These are phyloP conservation scores for Daktulosphaira vitifoliae DNA, from an alignment of 1,140 invertebrate genomes.

Conservation along the genomic window DNA sequence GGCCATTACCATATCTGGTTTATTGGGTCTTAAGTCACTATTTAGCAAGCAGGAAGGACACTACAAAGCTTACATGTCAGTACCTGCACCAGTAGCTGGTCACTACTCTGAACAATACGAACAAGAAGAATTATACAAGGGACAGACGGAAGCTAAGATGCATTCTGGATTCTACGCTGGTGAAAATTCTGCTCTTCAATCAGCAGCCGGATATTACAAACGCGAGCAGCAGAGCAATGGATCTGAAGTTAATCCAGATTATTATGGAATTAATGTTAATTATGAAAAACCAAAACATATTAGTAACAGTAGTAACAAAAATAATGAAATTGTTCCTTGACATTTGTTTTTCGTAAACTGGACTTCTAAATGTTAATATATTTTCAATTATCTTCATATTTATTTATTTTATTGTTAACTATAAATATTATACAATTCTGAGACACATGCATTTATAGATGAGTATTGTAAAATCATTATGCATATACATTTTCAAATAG, in stretches of 20 bases:
- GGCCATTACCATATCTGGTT: constrained; percentile 56
- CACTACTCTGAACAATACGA: constrained; percentile 9
- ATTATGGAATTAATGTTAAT: not conserved
- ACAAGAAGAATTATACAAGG: constrained; percentile 6
- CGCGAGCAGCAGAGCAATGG: not conserved
- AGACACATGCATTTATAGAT: no score
- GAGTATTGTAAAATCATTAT: no score
- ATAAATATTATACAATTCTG: no score
- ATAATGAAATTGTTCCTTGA: no score
- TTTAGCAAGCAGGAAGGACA: constrained; percentile 2
- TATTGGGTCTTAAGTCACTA: constrained; percentile 39
- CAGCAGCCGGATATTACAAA: not conserved
- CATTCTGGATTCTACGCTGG: not conserved
- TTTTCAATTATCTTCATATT: no score
- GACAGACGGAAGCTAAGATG: constrained; percentile 5
- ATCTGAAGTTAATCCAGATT: not conserved
- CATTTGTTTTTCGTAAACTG: no score
- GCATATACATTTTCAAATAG: no score
- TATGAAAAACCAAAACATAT: not conserved
- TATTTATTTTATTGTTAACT: no score
- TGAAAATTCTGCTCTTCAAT: not conserved
- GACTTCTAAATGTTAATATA: no score
- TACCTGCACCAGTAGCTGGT: not conserved
- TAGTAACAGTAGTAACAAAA: not conserved
- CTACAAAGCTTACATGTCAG: not conserved